Evolutionary conservation across 2,113 vertebrate species (phyloP).

Genomic region (Proteles cristata): DNA sequence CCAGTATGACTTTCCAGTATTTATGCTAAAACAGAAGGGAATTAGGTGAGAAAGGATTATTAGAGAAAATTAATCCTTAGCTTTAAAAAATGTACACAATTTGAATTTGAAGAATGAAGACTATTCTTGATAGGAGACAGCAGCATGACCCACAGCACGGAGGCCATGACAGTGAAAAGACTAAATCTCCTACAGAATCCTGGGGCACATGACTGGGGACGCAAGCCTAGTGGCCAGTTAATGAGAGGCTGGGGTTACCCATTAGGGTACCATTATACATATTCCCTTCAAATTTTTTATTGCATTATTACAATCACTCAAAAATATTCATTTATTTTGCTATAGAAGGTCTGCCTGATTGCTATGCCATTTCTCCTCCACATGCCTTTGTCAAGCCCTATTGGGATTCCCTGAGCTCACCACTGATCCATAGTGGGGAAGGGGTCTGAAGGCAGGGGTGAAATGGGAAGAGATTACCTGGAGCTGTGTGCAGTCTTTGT

Average conservation of each 20-base stretch:
- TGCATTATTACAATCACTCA: neutral
- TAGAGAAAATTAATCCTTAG: neutral
- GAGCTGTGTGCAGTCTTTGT: neutral
- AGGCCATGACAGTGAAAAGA: neutral
- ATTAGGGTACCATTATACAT: neutral
- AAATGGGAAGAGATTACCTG: neutral
- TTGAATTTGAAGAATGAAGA: neutral
- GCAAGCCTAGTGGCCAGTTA: neutral
- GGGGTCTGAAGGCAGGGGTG: neutral
- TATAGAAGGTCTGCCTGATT: neutral
- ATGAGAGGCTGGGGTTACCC: neutral
- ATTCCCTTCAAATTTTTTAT: neutral
- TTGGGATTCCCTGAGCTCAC: neutral
- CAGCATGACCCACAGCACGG: neutral
- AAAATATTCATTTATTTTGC: neutral
- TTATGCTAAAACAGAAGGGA: neutral
- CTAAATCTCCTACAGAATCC: neutral
- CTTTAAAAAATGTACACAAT: neutral
- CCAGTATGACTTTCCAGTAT: neutral
- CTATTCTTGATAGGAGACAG: neutral
- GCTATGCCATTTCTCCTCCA: neutral
- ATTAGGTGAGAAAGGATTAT: neutral
- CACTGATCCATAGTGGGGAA: neutral
- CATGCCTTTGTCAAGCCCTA: neutral
- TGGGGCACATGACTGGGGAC: neutral